Evolutionary conservation across 2,888 invertebrate species (phyloP), one percentile per base, ranked within the genome.

Genomic region (Mycalesis mineus): DNA sequence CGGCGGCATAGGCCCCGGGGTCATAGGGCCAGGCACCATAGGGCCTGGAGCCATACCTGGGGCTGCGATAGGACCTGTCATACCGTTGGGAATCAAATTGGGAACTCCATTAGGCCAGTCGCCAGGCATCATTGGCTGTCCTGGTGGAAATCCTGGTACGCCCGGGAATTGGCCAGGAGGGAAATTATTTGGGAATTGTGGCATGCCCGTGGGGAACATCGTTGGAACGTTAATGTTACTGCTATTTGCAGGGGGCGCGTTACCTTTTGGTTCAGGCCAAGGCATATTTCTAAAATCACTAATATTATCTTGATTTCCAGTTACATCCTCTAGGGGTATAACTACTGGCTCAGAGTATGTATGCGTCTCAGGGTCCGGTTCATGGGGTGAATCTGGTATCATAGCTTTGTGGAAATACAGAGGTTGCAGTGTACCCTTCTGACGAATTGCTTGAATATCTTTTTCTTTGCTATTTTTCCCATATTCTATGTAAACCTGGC

Each of bases 271-370:
- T 78, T 96, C 96, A 1, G 96, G 96, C 96, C 96, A 96, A 0
- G 94, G 93, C 77, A 94, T 92, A 55, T 90, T 91, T 57, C 94
- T 92, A 71, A 94, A 94, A 77, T 96, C 96, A 72, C 94, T 95
- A 14, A 95, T 91, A 63, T 93, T 94, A 70, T 96, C 96, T 61
- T 95, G 94, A 77, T 94, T 94, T 7, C 96, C 96, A 0, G 95
- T 94, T 5, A 94, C 92, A 85, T 98, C 98, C 65, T 97, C 97
- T 55, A 97, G 84, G 0, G 98, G 98, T 81, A 98, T 97, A 14
- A 92, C 90, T 61, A 94, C 93, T 0, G 96, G 95, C 75, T 97
- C 97, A 2, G 92, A 91, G 64, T 93, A 93, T 39, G 92, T 91
- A 70, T 95, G 94, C 14, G 93, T 93, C 83, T 97, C 97, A 55